Conservation (phyloP, 2,113 vertebrate species). For the Thamnaconus septentrionalis region DNA sequence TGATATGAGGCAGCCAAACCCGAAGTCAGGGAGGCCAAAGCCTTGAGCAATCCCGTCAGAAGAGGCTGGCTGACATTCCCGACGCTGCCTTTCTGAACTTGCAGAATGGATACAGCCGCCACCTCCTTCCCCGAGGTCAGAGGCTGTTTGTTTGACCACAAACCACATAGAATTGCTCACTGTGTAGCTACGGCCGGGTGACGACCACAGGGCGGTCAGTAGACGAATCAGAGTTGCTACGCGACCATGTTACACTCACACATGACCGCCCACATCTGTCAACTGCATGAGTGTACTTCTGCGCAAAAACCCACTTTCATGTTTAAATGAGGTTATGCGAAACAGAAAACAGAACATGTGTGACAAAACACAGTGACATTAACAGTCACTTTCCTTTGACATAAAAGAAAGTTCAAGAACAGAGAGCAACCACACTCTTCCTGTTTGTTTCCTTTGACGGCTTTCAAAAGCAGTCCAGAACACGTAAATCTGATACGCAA, state of each 20-base stretch:
- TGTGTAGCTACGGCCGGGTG: slow-evolving; percentile 27
- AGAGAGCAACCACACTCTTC: slow-evolving; percentile 46
- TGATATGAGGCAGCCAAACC: no score
- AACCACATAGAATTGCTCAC: slow-evolving; percentile 72
- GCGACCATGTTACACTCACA: slow-evolving; percentile 46
- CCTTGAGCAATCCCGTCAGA: slow-evolving; percentile 71
- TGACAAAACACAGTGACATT: slow-evolving; percentile 33
- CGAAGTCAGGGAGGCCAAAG: slow-evolving; percentile 53
- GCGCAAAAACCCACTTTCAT: slow-evolving; percentile 21
- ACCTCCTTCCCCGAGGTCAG: slow-evolving; percentile 66
- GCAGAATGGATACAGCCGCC: slow-evolving; percentile 45
- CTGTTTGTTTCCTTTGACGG: slow-evolving; percentile 56
- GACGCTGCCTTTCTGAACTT: slow-evolving; percentile 47
- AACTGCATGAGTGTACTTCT: slow-evolving; percentile 25
- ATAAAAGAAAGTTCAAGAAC: slow-evolving; percentile 51
- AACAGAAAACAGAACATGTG: slow-evolving; percentile 17
- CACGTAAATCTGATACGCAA: slow-evolving; percentile 37
- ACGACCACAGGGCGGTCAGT: slow-evolving; percentile 59
- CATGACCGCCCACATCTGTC: slow-evolving; percentile 37
- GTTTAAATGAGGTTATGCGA: slow-evolving; percentile 40
- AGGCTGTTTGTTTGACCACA: slow-evolving; percentile 71
- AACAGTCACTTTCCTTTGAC: slow-evolving; percentile 54
- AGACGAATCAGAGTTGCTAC: slow-evolving; percentile 26
- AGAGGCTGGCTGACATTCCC: slow-evolving; percentile 38
- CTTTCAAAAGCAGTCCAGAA: slow-evolving; percentile 38